These are phyloP conservation scores for Nothura maculosa DNA, from an alignment of 2,797 vertebrate species.

Conservation along the genomic window DNA sequence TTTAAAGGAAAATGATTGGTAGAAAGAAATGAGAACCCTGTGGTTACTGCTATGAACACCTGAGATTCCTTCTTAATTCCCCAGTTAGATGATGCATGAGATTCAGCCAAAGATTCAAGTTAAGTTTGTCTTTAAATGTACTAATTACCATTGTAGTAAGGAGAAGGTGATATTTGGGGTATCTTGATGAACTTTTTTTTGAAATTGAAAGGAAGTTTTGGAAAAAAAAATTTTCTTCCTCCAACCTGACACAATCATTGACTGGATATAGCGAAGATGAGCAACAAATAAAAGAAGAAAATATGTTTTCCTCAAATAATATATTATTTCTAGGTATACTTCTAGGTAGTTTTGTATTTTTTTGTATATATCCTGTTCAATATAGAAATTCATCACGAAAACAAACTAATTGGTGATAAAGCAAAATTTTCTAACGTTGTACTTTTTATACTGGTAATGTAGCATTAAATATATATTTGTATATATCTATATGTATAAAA, in stretches of 20 bases:
- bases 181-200: neutral
- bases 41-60: neutral
- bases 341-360: neutral
- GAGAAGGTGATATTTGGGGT: neutral
- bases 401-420: neutral
- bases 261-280: neutral
- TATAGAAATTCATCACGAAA: neutral
- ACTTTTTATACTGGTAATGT: neutral
- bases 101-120: neutral
- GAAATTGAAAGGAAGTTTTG: neutral
- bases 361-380: neutral
- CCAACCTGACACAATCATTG: neutral
- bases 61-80: neutral
- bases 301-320: neutral
- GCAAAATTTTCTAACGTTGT: neutral
- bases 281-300: neutral
- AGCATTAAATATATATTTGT: neutral
- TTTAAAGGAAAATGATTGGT: neutral
- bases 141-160: neutral
- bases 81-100: neutral
- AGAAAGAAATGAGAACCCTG: neutral
- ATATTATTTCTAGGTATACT: neutral
- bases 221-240: neutral
- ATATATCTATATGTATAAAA: neutral
- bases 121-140: neutral